Evolutionary conservation across 2,797 vertebrate genomes (phyloP), one percentile per base, ranked within the genome.

Genomic region (Thripadectes ignobilis): DNA sequence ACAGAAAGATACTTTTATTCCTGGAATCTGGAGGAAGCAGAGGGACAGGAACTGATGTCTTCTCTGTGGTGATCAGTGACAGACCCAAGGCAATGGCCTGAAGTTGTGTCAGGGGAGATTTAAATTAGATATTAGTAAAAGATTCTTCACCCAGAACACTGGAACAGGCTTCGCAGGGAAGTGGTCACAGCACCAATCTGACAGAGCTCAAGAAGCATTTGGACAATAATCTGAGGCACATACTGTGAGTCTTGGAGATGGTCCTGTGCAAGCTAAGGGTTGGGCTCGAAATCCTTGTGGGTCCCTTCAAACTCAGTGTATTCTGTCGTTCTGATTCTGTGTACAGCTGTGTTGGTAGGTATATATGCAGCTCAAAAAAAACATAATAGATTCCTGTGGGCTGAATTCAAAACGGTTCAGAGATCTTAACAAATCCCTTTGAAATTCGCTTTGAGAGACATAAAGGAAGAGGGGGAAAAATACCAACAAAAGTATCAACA

Each of bases 401-500:
- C 12, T 1, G 3, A 82, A 73, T 54, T 88, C 11, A 88, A 71
- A 93, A 29, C 6, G 48, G 16, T 45, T 54, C 54, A n/a, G 7
- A 61, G 16, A 55, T 24, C 26, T 85, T 76, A 67, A 80, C 2
- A 74, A 76, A 65, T 23, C 1, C 24, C 12, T 45, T 61, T 46
- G 12, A 85, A 89, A 65, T 45, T 57, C 45, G 0, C 3, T 78
- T 84, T 71, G 20, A 78, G 36, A 77, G 7, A 30, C 34, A 3
- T 20, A 59, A 89, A 71, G 41, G 7, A 39, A 51, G 8, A 20
- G 1, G 3, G 2, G 1, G 0, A 1, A 5, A 51, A 74, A n/a
- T 10, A 8, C 6, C 10, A n/a, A n/a, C 1, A 32, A 38, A 83
- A 15, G 3, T 22, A 30, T 52, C 6, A 24, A 7, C 4, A 41